Evolutionary conservation across 64 coral and sea anemone genomes (phyloP).

Genomic region (Dendronephthya gigantea): DNA sequence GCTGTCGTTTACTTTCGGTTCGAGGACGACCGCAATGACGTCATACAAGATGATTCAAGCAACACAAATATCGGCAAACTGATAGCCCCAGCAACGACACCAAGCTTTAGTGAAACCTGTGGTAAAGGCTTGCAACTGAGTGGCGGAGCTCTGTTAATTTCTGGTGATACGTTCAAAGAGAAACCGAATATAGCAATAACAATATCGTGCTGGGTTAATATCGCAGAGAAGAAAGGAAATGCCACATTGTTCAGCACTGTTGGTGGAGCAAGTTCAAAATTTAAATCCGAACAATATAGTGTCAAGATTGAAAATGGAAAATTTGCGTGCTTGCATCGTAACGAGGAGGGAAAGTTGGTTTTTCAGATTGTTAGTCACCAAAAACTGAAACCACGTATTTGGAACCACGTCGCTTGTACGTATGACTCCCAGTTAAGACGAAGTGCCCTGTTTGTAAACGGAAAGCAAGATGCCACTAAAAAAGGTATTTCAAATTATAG

Average conservation of each 20-base stretch:
- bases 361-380: constrained; percentile 73
- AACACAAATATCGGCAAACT: constrained; percentile 74
- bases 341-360: constrained; percentile 52
- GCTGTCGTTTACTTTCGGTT: constrained; percentile 77
- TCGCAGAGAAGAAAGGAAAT: constrained; percentile 43
- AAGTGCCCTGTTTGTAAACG: constrained; percentile 78
- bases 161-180: constrained; percentile 49
- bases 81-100: constrained; percentile 63
- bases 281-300: constrained; percentile 67
- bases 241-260: constrained; percentile 87
- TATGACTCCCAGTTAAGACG: constrained; percentile 55
- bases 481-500: too few relatives aligned
- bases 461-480: constrained; percentile 69
- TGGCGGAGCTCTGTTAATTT: constrained; percentile 70
- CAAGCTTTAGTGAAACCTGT: constrained; percentile 77
- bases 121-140: constrained; percentile 73
- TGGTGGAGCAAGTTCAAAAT: constrained; percentile 58
- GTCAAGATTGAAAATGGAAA: constrained; percentile 65
- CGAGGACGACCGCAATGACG: constrained; percentile 58
- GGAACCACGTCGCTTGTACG: constrained; percentile 72
- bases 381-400: constrained; percentile 41
- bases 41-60: constrained; percentile 58
- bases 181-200: constrained; percentile 73
- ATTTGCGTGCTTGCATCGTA: constrained; percentile 75
- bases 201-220: constrained; percentile 80